A percentile compares a stretch with the other conserved stretches of the same genome.
These are phyloP conservation scores for Pogonognathellus flavescens DNA, from an alignment of 1,140 invertebrate species.

Conservation along the genomic window DNA sequence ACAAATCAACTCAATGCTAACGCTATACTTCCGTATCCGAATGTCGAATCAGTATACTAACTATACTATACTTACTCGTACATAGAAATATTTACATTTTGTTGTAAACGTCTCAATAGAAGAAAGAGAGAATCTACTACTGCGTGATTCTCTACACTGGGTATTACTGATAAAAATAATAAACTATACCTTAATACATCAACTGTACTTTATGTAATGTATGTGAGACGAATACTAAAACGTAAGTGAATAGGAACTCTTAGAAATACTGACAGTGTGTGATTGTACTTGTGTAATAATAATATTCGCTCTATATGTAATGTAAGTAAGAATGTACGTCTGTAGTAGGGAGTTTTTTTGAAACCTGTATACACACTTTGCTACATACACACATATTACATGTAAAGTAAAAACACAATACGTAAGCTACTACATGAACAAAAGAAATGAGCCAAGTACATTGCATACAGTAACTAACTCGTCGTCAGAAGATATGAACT, in stretches of 20 bases:
- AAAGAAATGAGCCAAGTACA: constrained; percentile 15
- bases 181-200: no score
- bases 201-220: no score
- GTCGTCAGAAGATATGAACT: constrained; percentile 27
- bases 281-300: no score
- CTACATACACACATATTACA: not conserved
- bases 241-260: no score
- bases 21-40: constrained; percentile 25
- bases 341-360: no score
- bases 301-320: no score
- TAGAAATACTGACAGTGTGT: no score
- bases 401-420: not conserved
- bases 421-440: not conserved
- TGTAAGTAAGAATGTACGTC: no score
- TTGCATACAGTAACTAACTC: constrained; percentile 14
- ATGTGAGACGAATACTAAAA: no score
- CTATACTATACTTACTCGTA: not conserved
- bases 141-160: no score
- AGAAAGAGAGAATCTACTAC: not conserved
- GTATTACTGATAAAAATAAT: no score
- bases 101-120: not conserved
- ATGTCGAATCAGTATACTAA: constrained; percentile 10
- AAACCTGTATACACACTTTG: not conserved
- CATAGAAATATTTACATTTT: no score
- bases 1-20: constrained; percentile 30